phyloP scores from a whole-genome alignment of 1,140 invertebrate species.

The Cydia amplana region DNA sequence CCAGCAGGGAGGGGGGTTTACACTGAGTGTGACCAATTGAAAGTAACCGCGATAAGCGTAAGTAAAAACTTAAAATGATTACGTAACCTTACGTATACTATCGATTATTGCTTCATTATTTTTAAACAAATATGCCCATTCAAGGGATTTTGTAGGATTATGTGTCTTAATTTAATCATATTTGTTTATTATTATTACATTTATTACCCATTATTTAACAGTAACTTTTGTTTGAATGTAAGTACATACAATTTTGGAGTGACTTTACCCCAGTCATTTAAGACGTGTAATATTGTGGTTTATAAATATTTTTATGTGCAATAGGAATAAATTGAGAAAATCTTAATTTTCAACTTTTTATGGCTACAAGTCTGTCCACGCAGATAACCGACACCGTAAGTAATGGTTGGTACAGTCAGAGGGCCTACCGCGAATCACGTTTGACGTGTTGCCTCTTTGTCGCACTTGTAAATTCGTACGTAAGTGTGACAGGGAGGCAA shows the following conservation, averaged over 20 bases:
- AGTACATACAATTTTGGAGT: too few relatives aligned
- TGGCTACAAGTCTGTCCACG: background rate
- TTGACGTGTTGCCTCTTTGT: too few relatives aligned
- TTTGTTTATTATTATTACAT: background rate
- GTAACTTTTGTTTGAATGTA: too few relatives aligned
- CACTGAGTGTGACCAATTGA: too few relatives aligned
- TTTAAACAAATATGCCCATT: background rate
- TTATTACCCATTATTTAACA: too few relatives aligned
- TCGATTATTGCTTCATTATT: background rate
- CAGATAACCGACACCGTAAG: background rate
- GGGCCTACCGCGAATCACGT: too few relatives aligned
- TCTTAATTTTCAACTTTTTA: constrained; percentile 5
- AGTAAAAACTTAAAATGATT: background rate
- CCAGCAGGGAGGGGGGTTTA: too few relatives aligned
- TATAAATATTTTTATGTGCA: background rate
- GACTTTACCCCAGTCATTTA: background rate
- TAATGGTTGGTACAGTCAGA: background rate
- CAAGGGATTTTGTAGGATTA: background rate
- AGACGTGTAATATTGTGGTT: background rate
- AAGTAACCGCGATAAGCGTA: too few relatives aligned
- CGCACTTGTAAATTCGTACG: too few relatives aligned
- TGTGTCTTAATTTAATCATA: background rate
- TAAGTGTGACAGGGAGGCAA: too few relatives aligned
- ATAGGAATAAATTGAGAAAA: constrained; percentile 15
- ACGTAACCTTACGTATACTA: background rate